Evolutionary conservation across 2,888 invertebrate species (phyloP).

Genomic region (Scotopteryx bipunctaria): DNA sequence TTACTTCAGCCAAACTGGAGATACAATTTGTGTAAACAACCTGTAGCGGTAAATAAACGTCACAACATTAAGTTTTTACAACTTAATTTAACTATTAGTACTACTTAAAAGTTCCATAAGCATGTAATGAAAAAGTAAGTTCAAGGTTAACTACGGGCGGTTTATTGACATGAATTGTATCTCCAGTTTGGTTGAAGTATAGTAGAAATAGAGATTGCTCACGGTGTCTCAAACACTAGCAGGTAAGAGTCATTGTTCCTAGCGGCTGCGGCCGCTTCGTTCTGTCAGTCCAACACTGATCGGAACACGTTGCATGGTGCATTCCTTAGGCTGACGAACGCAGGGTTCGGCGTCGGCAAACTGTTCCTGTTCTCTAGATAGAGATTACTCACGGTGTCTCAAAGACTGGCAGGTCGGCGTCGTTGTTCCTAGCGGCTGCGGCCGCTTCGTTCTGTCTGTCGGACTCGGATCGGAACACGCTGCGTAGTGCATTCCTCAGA

Average conservation of each 20-base stretch:
- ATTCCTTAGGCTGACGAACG: constrained; percentile 68
- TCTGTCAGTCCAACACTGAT: constrained; percentile 51
- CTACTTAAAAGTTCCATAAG: too few species aligned
- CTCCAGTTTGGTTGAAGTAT: too few species aligned
- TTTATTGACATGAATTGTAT: too few species aligned
- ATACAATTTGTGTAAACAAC: too few species aligned
- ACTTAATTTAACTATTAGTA: too few species aligned
- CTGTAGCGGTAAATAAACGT: too few species aligned
- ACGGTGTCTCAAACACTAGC: constrained; percentile 71
- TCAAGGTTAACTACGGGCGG: too few species aligned
- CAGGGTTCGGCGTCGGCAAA: constrained; percentile 69
- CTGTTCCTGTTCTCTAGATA: too few species aligned
- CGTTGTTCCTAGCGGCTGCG: constrained; percentile 54
- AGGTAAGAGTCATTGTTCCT: constrained; percentile 58
- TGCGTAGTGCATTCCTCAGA: constrained; percentile 70
- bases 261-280: constrained; percentile 50
- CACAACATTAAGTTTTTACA: too few species aligned
- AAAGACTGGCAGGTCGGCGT: constrained; percentile 65
- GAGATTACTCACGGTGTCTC: constrained; percentile 69
- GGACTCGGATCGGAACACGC: constrained; percentile 64
- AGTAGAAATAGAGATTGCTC: too few species aligned
- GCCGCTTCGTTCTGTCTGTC: constrained; percentile 47
- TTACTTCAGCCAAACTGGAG: too few species aligned
- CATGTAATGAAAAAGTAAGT: too few species aligned
- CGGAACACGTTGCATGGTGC: constrained; percentile 73